Percentiles rank a stretch among this genome's conserved stretches.
Evolutionary conservation across 1,140 invertebrate genomes (phyloP).

Genomic region (Megalopta genalis): DNA sequence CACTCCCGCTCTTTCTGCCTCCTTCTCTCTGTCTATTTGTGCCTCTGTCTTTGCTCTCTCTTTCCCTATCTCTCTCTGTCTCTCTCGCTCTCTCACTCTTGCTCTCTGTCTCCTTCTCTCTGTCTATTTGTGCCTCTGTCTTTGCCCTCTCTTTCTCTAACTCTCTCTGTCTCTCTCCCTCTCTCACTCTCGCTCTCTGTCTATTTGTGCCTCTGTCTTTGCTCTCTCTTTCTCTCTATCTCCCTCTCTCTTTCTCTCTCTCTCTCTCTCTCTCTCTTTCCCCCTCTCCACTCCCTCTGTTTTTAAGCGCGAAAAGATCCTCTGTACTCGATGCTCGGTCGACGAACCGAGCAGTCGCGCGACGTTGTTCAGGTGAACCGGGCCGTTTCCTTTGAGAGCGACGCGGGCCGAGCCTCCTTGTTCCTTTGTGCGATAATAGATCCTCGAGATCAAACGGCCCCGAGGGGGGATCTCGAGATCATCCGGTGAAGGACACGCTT

Average conservation of each 20-base stretch:
- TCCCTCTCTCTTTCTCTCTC: background rate
- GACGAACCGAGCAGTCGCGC: background rate
- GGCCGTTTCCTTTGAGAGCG: background rate
- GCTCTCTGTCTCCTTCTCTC: background rate
- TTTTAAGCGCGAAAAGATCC: slow-evolving; percentile 34
- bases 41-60: background rate
- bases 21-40: background rate
- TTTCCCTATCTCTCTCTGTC: background rate
- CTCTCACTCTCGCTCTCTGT: too few relatives aligned
- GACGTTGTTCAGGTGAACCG: slow-evolving; percentile 16
- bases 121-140: background rate
- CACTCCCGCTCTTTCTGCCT: background rate
- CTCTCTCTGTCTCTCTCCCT: background rate
- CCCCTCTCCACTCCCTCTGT: background rate
- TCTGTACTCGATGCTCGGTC: slow-evolving; percentile 14
- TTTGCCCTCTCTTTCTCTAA: background rate
- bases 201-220: background rate
- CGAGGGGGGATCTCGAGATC: background rate
- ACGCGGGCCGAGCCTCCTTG: background rate
- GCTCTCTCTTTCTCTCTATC: background rate
- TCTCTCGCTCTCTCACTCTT: too few relatives aligned
- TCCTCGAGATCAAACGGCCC: slow-evolving; percentile 13
- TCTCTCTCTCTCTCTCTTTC: background rate
- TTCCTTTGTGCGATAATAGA: background rate
- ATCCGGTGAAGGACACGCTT: background rate